These are phyloP conservation scores for Corythaeola cristata DNA, from an alignment of 2,113 vertebrate species.

Conservation along the genomic window DNA sequence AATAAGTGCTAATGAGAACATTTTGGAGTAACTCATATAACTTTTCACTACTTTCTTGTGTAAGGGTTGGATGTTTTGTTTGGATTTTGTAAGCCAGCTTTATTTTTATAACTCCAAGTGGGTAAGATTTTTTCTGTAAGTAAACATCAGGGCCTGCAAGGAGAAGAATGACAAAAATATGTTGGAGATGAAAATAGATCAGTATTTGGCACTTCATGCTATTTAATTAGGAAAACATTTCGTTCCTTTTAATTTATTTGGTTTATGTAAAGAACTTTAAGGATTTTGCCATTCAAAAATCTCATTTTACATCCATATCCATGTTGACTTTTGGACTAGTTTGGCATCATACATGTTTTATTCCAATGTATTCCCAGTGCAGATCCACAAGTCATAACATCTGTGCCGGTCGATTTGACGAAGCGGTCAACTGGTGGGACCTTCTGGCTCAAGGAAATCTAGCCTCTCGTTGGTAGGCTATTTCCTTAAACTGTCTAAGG, in stretches of 20 bases:
- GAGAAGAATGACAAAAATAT: not conserved
- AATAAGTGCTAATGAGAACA: conserved; percentile 29
- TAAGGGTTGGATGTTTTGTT: not conserved
- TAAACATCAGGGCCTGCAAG: not conserved
- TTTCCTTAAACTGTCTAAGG: not conserved
- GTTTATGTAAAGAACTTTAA: not conserved
- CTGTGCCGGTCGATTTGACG: not conserved
- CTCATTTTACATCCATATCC: not conserved
- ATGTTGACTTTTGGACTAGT: not conserved
- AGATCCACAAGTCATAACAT: not conserved
- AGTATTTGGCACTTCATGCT: not conserved
- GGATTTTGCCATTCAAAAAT: not conserved
- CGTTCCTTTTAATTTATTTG: not conserved
- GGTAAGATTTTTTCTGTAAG: not conserved
- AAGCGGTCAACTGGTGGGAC: not conserved
- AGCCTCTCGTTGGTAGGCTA: rapidly evolving
- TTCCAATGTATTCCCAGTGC: not conserved
- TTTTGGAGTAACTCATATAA: not conserved
- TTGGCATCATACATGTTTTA: not conserved
- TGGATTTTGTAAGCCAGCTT: not conserved
- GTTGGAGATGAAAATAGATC: not conserved
- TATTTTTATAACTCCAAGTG: not conserved
- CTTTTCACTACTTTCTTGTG: not conserved
- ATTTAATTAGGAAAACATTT: not conserved
- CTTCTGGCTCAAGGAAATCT: not conserved